phyloP scores from a whole-genome alignment of 2,113 vertebrate species.

The Melanostigma gelatinosum region DNA sequence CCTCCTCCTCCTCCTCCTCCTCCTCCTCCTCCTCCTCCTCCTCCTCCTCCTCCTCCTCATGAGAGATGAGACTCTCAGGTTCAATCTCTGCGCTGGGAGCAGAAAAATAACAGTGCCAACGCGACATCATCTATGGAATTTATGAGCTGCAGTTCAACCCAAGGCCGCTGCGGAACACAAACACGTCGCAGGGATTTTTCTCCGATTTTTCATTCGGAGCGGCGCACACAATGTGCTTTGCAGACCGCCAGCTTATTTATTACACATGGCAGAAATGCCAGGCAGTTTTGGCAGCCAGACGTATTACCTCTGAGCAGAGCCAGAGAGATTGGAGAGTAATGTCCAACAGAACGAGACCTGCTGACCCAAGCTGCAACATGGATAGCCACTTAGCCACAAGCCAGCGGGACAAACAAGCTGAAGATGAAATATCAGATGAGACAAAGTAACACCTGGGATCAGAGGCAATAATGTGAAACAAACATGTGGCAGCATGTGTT shows the following conservation, averaged over 20 bases:
- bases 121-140: constrained; percentile 84
- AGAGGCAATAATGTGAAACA: constrained; percentile 63
- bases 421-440: constrained; percentile 62
- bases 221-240: constrained; percentile 73
- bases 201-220: constrained; percentile 81
- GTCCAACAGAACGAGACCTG: constrained; percentile 70
- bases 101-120: constrained; percentile 78
- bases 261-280: constrained; percentile 82
- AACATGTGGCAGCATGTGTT: constrained; percentile 51
- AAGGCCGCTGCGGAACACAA: constrained; percentile 82
- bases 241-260: constrained; percentile 81
- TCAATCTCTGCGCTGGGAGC: constrained; percentile 66
- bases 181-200: constrained; percentile 82
- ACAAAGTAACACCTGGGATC: constrained; percentile 44
- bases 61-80: constrained; percentile 73
- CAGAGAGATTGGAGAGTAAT: constrained; percentile 76
- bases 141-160: constrained; percentile 82
- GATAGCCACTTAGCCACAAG: constrained; percentile 70
- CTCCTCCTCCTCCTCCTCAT: constrained; percentile 51
- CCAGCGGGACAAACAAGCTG: constrained; percentile 59
- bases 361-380: constrained; percentile 72
- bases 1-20: constrained; percentile 51
- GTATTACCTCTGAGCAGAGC: constrained; percentile 77
- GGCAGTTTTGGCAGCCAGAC: constrained; percentile 77
- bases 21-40: constrained; percentile 57